phyloP scores from a whole-genome alignment of 2,113 vertebrate genomes.

The Alethe castanea region DNA sequence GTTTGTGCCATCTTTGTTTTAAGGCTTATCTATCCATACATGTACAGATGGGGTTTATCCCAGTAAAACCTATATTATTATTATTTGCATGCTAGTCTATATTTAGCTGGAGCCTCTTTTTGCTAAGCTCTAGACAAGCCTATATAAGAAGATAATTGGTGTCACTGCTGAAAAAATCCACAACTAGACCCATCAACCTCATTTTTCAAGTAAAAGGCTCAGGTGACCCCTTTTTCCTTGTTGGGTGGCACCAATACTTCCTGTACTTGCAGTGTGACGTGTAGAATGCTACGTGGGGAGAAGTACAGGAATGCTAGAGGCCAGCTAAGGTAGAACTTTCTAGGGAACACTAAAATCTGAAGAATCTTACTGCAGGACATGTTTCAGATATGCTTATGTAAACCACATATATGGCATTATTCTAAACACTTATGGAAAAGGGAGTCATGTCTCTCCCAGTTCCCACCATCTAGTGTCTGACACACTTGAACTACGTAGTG shows the following conservation, averaged over 20 bases:
- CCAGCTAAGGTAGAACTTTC: background rate
- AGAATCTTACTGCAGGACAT: background rate
- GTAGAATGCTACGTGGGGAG: background rate
- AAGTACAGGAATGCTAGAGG: background rate
- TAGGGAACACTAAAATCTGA: background rate
- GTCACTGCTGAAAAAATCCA: background rate
- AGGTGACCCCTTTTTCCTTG: background rate
- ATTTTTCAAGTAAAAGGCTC: background rate
- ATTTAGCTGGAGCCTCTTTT: background rate
- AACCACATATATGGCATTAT: background rate
- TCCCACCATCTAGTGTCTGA: background rate
- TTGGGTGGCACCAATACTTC: background rate
- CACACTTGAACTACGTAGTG: accelerated
- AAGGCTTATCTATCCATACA: background rate
- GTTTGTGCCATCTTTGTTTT: background rate
- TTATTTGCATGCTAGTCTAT: background rate
- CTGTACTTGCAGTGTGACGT: accelerated
- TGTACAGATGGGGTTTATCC: background rate
- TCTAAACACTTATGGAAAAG: accelerated
- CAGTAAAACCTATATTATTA: background rate
- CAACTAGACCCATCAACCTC: accelerated
- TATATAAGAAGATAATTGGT: background rate
- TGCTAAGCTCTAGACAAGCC: background rate
- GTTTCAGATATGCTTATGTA: background rate
- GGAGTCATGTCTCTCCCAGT: no score